Base-by-base conservation (phyloP, 2,113 vertebrate species). In the Platysteira castanea region DNA sequence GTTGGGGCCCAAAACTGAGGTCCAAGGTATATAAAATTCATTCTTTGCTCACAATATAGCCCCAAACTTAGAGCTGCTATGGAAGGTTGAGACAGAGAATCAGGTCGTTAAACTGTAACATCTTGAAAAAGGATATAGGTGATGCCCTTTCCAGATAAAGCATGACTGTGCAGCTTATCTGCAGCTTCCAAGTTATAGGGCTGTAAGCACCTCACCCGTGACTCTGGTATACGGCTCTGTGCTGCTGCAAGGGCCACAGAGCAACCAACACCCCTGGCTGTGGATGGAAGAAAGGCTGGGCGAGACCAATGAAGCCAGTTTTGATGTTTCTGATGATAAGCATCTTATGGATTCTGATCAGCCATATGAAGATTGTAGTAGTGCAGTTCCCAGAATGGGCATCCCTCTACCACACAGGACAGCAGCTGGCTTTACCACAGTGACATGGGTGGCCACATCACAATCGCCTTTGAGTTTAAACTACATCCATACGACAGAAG, bases 401-500 rank as follows among this genome's bases (percentile, higher is more conserved):
- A 68, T 23, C 20, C 16, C 37, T 44, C 42, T 39, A 3, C 19
- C 0, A 0, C 56, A 70, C 21, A 85, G 28, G 22, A 27, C 31
- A 90, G 85, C 37, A 60, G 41, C 27, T 46, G 47, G 54, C 27
- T 57, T 73, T 41, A 20, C 9, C 54, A 82, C 0, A 17, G 15
- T 19, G 39, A 39, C 23, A 33, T 1, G 2, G 35, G 22, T 23
- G 33, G 28, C 46, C 76, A 79, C 67, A 63, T 14, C 53, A 56
- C 21, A 39, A 7, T 7, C 57, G 31, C 19, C 57, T 84, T 19
- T 12, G 31, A 65, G 24, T 52, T 74, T 50, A 61, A 84, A 82
- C 39, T 23, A 19, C 21, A 70, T 27, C 14, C 1, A 0, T 31
- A 31, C 0, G 0, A 49, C 15, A 14, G 4, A n/a, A n/a, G 16